These are phyloP conservation scores for Harpalus rufipes DNA, from an alignment of 2,888 invertebrate genomes.

Conservation along the genomic window DNA sequence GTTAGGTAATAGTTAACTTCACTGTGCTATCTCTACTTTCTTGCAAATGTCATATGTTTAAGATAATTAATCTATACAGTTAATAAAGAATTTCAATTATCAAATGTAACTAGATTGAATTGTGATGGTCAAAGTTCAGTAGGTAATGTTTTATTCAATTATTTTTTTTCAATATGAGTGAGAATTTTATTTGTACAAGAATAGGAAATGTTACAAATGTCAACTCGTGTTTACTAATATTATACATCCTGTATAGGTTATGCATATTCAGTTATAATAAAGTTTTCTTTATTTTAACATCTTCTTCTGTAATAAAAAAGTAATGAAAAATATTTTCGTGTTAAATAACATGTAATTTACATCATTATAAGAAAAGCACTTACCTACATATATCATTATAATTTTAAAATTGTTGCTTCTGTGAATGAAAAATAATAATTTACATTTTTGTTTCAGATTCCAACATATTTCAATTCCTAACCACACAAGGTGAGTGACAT, in stretches of 20 bases:
- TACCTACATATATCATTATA: neutral
- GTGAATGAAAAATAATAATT: neutral
- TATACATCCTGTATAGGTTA: neutral
- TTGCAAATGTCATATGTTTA: constrained; percentile 21
- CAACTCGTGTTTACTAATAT: neutral
- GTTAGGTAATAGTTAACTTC: constrained; percentile 39
- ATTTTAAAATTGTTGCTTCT: neutral
- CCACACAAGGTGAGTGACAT: neutral
- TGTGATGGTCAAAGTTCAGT: neutral
- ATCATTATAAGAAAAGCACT: neutral
- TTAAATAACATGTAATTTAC: neutral
- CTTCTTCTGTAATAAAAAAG: neutral
- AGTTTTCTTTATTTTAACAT: neutral
- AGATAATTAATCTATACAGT: neutral
- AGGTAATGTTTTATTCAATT: neutral
- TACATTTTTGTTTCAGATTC: neutral
- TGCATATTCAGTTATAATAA: neutral
- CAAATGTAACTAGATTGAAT: neutral
- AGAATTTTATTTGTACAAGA: neutral
- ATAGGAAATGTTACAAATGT: neutral
- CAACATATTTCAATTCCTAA: neutral
- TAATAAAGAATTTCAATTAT: too few species aligned
- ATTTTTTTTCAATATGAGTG: neutral
- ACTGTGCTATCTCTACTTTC: constrained; percentile 28
- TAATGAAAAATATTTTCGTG: neutral